Percentiles rank a stretch among this genome's conserved stretches.
phyloP scores from a whole-genome alignment of 1,140 invertebrate genomes.

The Oncopeltus fasciatus region DNA sequence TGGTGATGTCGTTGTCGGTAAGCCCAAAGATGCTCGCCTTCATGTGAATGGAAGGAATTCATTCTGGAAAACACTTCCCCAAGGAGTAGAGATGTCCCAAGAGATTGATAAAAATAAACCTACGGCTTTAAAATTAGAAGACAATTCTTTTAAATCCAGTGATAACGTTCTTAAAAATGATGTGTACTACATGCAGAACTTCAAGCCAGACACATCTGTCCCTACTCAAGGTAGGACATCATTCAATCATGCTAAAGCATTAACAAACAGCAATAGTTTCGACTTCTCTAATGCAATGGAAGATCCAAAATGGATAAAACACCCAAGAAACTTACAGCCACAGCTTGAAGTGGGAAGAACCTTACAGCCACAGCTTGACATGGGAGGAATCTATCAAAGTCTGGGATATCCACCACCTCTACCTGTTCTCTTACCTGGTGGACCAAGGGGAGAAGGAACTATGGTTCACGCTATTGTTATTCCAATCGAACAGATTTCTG shows the following conservation, averaged over 20 bases:
- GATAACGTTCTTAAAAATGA: conserved; percentile 13
- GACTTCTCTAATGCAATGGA: conserved; percentile 21
- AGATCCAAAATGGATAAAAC: background rate
- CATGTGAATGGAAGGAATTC: conserved; percentile 18
- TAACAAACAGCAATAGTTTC: conserved; percentile 19
- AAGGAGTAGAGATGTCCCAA: conserved; percentile 20
- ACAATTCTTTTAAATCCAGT: conserved; percentile 1
- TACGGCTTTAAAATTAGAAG: background rate
- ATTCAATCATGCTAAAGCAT: conserved; percentile 19
- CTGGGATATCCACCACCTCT: conserved; percentile 10
- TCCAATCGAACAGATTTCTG: conserved; percentile 2
- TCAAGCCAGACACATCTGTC: background rate
- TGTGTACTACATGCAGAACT: conserved; percentile 17
- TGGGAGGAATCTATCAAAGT: conserved; percentile 5
- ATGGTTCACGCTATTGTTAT: conserved; percentile 19
- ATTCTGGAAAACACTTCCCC: conserved; percentile 20
- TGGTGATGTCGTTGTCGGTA: conserved; percentile 12
- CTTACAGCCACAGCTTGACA: background rate
- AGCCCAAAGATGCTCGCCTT: conserved; percentile 12
- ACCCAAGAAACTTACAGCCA: background rate
- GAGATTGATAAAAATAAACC: conserved; percentile 13
- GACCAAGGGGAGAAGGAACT: conserved; percentile 4
- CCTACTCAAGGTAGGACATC: conserved; percentile 2
- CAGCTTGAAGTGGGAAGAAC: background rate
- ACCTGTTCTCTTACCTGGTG: conserved; percentile 12